Evolutionary conservation across 2,888 invertebrate species (phyloP).

Genomic region (Cremastobaeus sp.): DNA sequence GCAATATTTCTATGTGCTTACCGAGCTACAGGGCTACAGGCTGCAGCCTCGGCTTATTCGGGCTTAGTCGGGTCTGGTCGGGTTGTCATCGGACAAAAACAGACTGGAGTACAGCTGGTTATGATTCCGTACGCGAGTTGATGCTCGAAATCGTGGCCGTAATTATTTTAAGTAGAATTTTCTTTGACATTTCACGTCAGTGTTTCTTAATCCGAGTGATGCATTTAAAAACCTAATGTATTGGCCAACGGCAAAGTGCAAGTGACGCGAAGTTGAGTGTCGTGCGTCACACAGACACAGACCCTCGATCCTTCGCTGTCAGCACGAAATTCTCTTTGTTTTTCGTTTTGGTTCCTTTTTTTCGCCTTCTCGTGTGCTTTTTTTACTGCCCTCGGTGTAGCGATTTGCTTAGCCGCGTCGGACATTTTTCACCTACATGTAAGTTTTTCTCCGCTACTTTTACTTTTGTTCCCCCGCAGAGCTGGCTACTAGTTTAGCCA

Average conservation of each 20-base stretch:
- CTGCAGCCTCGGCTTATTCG: slow-evolving; percentile 50
- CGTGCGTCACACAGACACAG: slow-evolving; percentile 61
- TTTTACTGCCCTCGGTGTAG: too few species aligned
- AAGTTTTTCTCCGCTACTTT: too few species aligned
- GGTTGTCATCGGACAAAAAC: slow-evolving; percentile 56
- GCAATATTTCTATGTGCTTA: too few species aligned
- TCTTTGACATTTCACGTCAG: slow-evolving; percentile 62
- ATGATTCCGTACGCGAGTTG: slow-evolving; percentile 70
- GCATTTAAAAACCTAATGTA: slow-evolving; percentile 40
- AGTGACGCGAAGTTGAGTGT: slow-evolving; percentile 62
- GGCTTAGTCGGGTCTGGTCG: slow-evolving; percentile 36
- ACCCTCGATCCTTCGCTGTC: slow-evolving; percentile 63
- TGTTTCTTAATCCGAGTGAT: slow-evolving; percentile 18
- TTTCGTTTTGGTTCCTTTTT: slow-evolving; percentile 21
- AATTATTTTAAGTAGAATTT: slow-evolving; percentile 64
- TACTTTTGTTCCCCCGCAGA: too few species aligned
- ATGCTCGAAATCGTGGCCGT: slow-evolving; percentile 68
- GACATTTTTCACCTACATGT: too few species aligned
- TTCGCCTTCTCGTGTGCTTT: too few species aligned
- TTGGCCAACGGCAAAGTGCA: slow-evolving; percentile 51
- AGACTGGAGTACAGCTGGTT: slow-evolving; percentile 64
- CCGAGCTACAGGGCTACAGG: too few species aligned
- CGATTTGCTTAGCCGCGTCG: slow-evolving; percentile 64
- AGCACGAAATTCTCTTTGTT: slow-evolving; percentile 66
- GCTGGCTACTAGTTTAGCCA: too few species aligned